Evolutionary conservation across 2,888 invertebrate genomes (phyloP).

Genomic region (Hydropsyche betteni): DNA sequence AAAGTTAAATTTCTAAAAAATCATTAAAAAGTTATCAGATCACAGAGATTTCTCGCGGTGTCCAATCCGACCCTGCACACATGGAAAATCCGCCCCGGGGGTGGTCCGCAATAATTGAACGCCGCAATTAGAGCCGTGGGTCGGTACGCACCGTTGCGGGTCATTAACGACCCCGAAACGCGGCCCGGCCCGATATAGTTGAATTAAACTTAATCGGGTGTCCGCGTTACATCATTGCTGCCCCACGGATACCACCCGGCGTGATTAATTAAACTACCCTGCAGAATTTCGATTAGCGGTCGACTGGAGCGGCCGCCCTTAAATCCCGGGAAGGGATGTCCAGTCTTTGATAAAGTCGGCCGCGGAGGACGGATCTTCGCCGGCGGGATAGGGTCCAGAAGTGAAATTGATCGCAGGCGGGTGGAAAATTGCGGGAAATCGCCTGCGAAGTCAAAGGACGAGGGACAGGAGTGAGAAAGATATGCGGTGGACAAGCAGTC

Average conservation of each 20-base stretch:
- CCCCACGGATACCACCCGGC: constrained; percentile 18
- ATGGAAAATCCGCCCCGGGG: not conserved
- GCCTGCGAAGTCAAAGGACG: not conserved
- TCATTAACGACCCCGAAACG: constrained; percentile 22
- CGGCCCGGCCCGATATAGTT: constrained; percentile 13
- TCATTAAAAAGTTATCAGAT: no score
- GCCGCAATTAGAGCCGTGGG: constrained; percentile 21
- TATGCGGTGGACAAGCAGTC: no score
- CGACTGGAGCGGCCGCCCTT: constrained; percentile 5
- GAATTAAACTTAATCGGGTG: constrained; percentile 27
- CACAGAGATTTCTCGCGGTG: no score
- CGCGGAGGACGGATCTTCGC: constrained; percentile 8
- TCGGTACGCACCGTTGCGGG: constrained; percentile 11
- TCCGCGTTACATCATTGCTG: not conserved
- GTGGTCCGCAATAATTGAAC: constrained; percentile 22
- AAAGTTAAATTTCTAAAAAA: no score
- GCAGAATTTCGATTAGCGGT: constrained; percentile 47
- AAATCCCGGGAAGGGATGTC: constrained; percentile 7
- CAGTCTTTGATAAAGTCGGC: constrained; percentile 25
- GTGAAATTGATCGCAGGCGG: constrained; percentile 23
- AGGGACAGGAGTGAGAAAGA: no score
- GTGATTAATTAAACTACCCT: constrained; percentile 44
- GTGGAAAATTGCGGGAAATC: constrained; percentile 17
- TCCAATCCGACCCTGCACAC: no score
- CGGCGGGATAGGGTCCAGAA: not conserved